These are phyloP conservation scores for Drosophila macrothrix DNA, from an alignment of 2,888 invertebrate species.

Conservation along the genomic window DNA sequence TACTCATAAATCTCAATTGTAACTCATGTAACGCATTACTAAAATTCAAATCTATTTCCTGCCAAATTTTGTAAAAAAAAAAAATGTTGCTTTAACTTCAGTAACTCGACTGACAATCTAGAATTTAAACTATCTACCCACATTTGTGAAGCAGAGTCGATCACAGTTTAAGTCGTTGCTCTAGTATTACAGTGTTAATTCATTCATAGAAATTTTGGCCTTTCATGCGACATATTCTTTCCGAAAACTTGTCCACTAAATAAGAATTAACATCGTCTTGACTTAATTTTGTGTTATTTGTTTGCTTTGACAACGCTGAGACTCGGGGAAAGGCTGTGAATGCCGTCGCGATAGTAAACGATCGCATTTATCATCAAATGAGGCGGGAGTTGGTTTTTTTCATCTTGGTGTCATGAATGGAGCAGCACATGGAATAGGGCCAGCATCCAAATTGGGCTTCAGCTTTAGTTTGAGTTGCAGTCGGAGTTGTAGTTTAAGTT, in stretches of 20 bases:
- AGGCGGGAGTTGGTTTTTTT: neutral
- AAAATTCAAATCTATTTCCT: neutral
- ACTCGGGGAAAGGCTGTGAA: slow-evolving; percentile 22
- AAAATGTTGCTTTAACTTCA: neutral
- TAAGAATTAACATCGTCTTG: slow-evolving; percentile 70
- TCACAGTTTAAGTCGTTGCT: slow-evolving; percentile 6
- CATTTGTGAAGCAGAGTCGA: neutral
- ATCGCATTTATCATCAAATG: slow-evolving; percentile 71
- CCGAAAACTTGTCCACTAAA: slow-evolving; percentile 69
- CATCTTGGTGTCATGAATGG: slow-evolving; percentile 41
- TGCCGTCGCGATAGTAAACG: slow-evolving; percentile 59
- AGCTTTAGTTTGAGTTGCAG: neutral
- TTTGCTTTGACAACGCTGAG: slow-evolving; percentile 22
- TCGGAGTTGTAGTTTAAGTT: neutral
- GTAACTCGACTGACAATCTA: neutral
- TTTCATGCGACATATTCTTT: slow-evolving; percentile 9
- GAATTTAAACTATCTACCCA: neutral
- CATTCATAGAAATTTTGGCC: slow-evolving; percentile 41
- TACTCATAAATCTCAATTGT: neutral
- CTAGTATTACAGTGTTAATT: slow-evolving; percentile 25
- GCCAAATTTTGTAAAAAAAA: neutral
- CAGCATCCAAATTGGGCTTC: slow-evolving; percentile 1
- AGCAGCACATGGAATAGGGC: slow-evolving; percentile 6
- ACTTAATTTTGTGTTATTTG: slow-evolving; percentile 46
- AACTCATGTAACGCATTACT: neutral